These are phyloP conservation scores for Diadromus collaris DNA, from an alignment of 2,888 invertebrate genomes.

Conservation along the genomic window DNA sequence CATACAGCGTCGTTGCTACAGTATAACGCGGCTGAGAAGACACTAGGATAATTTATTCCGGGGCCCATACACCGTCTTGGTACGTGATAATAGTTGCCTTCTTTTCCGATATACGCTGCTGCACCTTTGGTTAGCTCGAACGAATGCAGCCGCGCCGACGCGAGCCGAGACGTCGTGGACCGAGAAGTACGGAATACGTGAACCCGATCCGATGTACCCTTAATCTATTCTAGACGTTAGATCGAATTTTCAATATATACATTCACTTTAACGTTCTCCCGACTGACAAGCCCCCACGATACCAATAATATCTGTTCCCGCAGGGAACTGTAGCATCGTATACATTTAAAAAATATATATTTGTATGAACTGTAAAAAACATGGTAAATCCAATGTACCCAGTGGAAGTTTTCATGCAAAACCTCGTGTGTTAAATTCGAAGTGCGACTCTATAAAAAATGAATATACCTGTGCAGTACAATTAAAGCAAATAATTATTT, in stretches of 20 bases:
- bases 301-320: too few species aligned
- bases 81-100: conserved; percentile 46
- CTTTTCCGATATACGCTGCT: conserved; percentile 32
- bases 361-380: too few species aligned
- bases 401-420: too few species aligned
- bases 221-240: conserved; percentile 26
- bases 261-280: neutral
- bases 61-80: conserved; percentile 71
- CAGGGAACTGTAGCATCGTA: too few species aligned
- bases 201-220: conserved; percentile 59
- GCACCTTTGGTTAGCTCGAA: neutral
- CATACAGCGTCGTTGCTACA: conserved; percentile 44
- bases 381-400: too few species aligned
- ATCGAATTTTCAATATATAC: neutral
- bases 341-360: too few species aligned
- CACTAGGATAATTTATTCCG: conserved; percentile 76
- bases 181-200: conserved; percentile 58
- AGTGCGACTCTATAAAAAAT: too few species aligned
- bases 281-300: too few species aligned
- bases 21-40: conserved; percentile 52
- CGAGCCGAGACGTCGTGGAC: conserved; percentile 51
- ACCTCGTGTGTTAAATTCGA: too few species aligned
- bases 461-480: too few species aligned
- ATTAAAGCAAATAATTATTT: too few species aligned
- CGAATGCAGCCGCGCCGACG: conserved; percentile 32